Percentiles rank a stretch among this genome's conserved stretches.
These are phyloP conservation scores for Chelonus formosanus DNA, from an alignment of 2,888 invertebrate genomes.

Conservation along the genomic window DNA sequence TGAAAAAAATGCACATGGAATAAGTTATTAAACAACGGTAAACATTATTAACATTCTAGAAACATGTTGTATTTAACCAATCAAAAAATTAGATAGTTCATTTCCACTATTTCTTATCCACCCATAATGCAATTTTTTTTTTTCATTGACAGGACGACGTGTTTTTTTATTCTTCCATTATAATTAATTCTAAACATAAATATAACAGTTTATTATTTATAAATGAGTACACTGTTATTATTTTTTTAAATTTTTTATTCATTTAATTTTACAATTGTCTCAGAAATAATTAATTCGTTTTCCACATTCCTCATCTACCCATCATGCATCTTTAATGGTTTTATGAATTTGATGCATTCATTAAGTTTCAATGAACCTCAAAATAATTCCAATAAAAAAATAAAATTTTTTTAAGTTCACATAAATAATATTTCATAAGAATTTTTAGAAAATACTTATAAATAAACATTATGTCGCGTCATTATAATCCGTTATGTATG, in stretches of 20 bases:
- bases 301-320: slow-evolving; percentile 21
- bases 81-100: slow-evolving; percentile 48
- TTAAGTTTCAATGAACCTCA: no score
- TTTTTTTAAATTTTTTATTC: not conserved
- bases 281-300: slow-evolving; percentile 4
- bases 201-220: slow-evolving; percentile 5
- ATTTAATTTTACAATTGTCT: no score
- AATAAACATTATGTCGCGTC: slow-evolving; percentile 12
- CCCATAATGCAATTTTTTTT: slow-evolving; percentile 51
- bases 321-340: slow-evolving; percentile 15
- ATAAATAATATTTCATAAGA: not conserved
- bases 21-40: slow-evolving; percentile 3
- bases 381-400: no score
- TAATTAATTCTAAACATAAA: slow-evolving; percentile 7
- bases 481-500: slow-evolving; percentile 18
- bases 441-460: no score
- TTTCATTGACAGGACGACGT: slow-evolving; percentile 17
- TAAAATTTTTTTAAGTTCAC: no score
- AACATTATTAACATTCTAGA: slow-evolving; percentile 1
- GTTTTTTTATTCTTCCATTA: slow-evolving; percentile 6
- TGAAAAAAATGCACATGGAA: not conserved
- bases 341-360: slow-evolving; percentile 10
- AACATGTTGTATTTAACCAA: slow-evolving; percentile 36
- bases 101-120: slow-evolving; percentile 52
- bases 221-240: slow-evolving; percentile 10